Percentiles rank a stretch among this genome's conserved stretches.
phyloP scores from a whole-genome alignment of 2,113 vertebrate genomes.

The Pollimyrus isidori region DNA sequence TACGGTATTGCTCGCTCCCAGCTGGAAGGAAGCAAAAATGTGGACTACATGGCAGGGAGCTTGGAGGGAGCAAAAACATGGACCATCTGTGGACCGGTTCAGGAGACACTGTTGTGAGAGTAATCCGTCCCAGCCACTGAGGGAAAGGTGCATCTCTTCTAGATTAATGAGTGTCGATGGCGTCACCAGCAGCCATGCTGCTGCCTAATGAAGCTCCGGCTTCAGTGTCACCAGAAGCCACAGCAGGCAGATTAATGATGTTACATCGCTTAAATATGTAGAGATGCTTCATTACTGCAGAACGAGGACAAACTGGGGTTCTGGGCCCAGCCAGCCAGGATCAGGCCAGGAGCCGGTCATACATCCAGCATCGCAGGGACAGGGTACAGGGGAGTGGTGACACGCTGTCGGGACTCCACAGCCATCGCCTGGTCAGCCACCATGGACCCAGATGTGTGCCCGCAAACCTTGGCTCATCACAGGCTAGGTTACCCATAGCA shows the following conservation, averaged over 20 bases:
- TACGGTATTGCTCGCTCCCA: background rate
- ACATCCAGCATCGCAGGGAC: background rate
- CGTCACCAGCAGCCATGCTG: background rate
- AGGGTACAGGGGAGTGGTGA: background rate
- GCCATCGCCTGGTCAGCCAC: background rate
- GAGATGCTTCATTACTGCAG: background rate
- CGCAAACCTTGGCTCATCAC: background rate
- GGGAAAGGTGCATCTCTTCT: background rate
- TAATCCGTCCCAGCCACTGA: background rate
- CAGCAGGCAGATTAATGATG: background rate
- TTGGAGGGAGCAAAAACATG: background rate
- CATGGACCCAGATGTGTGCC: background rate
- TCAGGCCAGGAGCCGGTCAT: background rate
- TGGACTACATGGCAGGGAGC: background rate
- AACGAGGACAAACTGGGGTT: background rate
- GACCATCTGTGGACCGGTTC: background rate
- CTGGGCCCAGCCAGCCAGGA: background rate
- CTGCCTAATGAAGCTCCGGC: background rate
- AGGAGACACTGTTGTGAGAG: background rate
- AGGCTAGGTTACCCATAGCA: background rate
- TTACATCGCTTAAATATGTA: background rate
- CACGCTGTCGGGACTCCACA: background rate
- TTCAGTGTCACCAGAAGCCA: background rate
- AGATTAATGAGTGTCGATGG: background rate
- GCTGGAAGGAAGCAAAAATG: background rate